phyloP scores from a whole-genome alignment of 2,797 vertebrate species.

The Vespertilio murinus region DNA sequence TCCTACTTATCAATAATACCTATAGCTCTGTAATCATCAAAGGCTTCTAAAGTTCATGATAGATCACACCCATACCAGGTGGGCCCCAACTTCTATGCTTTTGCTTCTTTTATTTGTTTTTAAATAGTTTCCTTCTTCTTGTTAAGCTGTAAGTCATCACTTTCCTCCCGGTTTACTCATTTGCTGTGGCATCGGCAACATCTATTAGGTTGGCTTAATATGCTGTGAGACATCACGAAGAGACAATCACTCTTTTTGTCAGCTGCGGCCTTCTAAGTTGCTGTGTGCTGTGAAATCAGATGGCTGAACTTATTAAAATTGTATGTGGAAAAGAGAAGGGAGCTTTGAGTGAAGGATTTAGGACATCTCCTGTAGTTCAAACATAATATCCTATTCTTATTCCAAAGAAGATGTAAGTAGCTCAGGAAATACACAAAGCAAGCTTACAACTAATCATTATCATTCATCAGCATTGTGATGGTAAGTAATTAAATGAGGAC shows the following conservation, averaged over 20 bases:
- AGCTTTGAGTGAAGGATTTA: slow-evolving; percentile 39
- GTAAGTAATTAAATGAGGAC: neutral
- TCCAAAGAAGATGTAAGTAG: neutral
- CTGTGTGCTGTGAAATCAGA: slow-evolving; percentile 27
- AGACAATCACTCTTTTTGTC: neutral
- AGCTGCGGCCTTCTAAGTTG: neutral
- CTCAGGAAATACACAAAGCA: neutral
- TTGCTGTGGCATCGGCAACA: neutral
- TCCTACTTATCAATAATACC: neutral
- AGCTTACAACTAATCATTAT: neutral
- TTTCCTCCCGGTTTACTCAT: neutral
- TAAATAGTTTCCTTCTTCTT: neutral
- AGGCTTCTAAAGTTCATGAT: neutral
- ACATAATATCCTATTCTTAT: neutral
- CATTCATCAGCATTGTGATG: neutral
- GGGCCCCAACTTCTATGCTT: neutral
- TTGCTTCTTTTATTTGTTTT: slow-evolving; percentile 30
- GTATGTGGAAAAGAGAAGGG: neutral
- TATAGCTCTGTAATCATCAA: neutral
- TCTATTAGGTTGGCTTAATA: neutral
- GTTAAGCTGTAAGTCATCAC: neutral
- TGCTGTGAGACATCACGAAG: neutral
- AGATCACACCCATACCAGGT: neutral
- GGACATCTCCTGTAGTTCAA: neutral
- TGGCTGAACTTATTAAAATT: slow-evolving; percentile 23